A percentile compares a stretch with the other conserved stretches of the same genome.
Evolutionary conservation across 2,888 invertebrate genomes (phyloP).

Genomic region (Opisthograptis luteolata): DNA sequence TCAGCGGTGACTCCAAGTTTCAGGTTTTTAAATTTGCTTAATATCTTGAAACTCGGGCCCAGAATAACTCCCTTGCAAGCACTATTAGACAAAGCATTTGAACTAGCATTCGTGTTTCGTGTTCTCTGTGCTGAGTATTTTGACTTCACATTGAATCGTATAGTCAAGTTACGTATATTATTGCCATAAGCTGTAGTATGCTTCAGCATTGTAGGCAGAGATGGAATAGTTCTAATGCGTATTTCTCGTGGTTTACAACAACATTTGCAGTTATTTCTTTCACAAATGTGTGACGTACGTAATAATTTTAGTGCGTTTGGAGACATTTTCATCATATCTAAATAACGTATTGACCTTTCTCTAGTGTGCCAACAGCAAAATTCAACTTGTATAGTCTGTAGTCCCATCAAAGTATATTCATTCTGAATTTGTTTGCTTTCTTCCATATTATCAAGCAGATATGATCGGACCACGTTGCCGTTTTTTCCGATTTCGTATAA

Average conservation of each 20-base stretch:
- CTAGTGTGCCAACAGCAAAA: slow-evolving; percentile 50
- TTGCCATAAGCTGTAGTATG: slow-evolving; percentile 6
- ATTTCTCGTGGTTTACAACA: slow-evolving; percentile 21
- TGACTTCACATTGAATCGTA: not conserved
- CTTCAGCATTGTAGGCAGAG: not conserved
- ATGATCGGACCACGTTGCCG: slow-evolving; percentile 24
- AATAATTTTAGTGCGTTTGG: slow-evolving; percentile 35
- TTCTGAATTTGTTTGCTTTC: not conserved
- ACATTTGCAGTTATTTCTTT: slow-evolving; percentile 34
- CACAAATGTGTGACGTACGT: slow-evolving; percentile 30
- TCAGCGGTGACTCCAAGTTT: slow-evolving; percentile 13
- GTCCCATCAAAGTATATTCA: slow-evolving; percentile 7
- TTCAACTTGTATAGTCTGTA: not conserved
- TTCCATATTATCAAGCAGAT: slow-evolving; percentile 2
- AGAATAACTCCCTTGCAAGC: not conserved
- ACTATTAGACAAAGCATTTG: not conserved
- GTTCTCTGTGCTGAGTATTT: not conserved
- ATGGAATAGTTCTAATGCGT: not conserved
- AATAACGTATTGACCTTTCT: slow-evolving; percentile 34
- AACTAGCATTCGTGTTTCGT: not conserved
- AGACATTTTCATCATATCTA: slow-evolving; percentile 26
- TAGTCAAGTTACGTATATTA: not conserved
- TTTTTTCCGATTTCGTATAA: slow-evolving; percentile 36
- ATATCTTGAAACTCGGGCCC: slow-evolving; percentile 2
- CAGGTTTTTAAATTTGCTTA: slow-evolving; percentile 17